These are phyloP conservation scores for Scatophagus argus DNA, from an alignment of 2,113 vertebrate species.

Conservation along the genomic window DNA sequence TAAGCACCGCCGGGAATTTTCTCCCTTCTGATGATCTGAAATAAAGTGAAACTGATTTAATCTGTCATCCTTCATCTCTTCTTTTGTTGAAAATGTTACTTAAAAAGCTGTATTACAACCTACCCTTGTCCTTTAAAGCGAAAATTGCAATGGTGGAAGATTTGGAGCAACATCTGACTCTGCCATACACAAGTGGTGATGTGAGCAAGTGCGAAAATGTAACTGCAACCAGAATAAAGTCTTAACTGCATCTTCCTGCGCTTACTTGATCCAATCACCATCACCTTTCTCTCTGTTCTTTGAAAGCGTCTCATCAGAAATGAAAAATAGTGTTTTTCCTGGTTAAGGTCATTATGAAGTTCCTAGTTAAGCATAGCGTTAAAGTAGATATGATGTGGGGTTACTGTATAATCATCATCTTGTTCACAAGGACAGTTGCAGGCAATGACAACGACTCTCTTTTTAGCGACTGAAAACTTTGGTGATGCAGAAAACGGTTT, in stretches of 20 bases:
- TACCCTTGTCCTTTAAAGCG: not conserved
- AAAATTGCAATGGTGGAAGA: constrained; percentile 16
- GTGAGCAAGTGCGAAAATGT: constrained; percentile 56
- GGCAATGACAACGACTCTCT: constrained; percentile 41
- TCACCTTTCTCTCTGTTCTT: not conserved
- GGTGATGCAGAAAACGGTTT: constrained; percentile 69
- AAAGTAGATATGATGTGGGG: constrained; percentile 24
- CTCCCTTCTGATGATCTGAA: not conserved
- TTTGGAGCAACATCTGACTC: constrained; percentile 40
- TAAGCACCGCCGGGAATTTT: not conserved
- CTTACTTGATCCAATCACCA: constrained; percentile 10
- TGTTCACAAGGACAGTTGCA: constrained; percentile 50
- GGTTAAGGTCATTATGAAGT: too few relatives aligned
- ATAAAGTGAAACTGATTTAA: not conserved
- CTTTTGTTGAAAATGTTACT: not conserved
- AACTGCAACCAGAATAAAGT: constrained; percentile 42
- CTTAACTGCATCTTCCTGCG: constrained; percentile 30
- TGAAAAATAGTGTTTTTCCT: constrained; percentile 6
- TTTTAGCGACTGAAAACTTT: constrained; percentile 71
- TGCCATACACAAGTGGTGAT: constrained; percentile 42
- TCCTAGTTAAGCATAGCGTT: constrained; percentile 4
- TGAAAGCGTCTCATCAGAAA: constrained; percentile 7
- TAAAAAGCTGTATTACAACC: not conserved
- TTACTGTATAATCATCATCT: constrained; percentile 32
- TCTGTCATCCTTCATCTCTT: not conserved